Evolutionary conservation across 2,888 invertebrate genomes (phyloP), one percentile per base, ranked within the genome.

Genomic region (Hyposoter dolosus): DNA sequence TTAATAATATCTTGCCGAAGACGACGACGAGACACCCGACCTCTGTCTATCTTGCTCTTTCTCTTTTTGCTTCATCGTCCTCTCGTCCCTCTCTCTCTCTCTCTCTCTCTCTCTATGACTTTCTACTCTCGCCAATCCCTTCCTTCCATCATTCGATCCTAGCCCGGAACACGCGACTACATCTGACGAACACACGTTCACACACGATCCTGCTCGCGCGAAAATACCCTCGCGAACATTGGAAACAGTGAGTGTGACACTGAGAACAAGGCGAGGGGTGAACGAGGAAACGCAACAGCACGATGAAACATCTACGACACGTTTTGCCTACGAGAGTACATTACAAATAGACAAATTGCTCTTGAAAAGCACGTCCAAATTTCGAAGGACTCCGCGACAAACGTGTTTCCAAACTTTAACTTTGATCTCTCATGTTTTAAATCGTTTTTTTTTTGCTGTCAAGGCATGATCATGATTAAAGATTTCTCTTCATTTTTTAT

Each of bases 1-100:
- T 90, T 90, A 90, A 90, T 90, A 90, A 90, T 90, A 88, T 89
- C 90, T 89, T 88, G 82, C 89, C 88, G 87, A 89, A 89, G 90
- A 90, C 89, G 89, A 81, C 86, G 79, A 78, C 63, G 77, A 82
- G 81, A 79, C 83, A 83, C 82, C 72, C 85, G 80, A 79, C 72
- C 82, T 71, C 63, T 45, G 28, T 60, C 50, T 47, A 28, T 50
- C 19, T 47, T 7, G 12, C 17, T 71, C 47, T 71, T 7, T 71
- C 28, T 74, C 53, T 53, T 28, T 66, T 32, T 65, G 66, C 75
- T 23, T 10, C 19, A 1, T 23, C 47, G 45, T 53, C 32, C 32
- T 32, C 4, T 32, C 32, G 3, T 32, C 32, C 32, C 40, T 40
- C 82, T 71, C 63, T 45, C 17, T 60, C 50, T 47, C 17, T 50